Evolutionary conservation across 2,113 vertebrate genomes (phyloP).

Genomic region (Gracilinanus agilis): DNA sequence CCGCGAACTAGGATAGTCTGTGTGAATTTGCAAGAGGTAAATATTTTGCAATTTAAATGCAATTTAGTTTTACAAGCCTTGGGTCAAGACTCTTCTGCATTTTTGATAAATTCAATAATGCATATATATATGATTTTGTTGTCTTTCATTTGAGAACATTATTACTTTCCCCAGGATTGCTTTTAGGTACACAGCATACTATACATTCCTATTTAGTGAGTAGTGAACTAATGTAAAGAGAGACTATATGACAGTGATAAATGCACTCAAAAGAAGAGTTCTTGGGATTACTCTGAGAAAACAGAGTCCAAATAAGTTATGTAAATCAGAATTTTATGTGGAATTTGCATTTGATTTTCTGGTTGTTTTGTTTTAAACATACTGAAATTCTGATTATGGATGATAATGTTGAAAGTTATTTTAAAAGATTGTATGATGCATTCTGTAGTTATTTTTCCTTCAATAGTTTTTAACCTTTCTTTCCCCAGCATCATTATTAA

Average conservation of each 20-base stretch:
- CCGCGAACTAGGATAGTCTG: background rate
- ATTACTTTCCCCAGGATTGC: background rate
- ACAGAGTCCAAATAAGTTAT: background rate
- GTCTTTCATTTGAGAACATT: background rate
- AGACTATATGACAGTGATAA: background rate
- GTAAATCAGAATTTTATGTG: background rate
- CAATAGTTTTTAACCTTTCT: background rate
- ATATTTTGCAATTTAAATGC: background rate
- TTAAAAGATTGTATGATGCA: background rate
- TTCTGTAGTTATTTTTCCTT: background rate
- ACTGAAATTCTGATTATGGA: background rate
- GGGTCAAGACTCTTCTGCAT: background rate
- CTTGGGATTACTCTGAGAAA: background rate
- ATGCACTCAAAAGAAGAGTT: background rate
- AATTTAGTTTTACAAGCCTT: background rate
- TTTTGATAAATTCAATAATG: background rate
- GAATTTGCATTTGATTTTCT: slow-evolving; percentile 5
- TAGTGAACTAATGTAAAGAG: background rate
- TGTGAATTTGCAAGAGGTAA: background rate
- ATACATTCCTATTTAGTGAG: background rate
- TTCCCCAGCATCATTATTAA: background rate
- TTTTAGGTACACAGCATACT: background rate
- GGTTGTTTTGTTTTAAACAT: background rate
- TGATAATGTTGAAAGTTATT: background rate
- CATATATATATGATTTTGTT: background rate